Conservation (phyloP, 2,888 invertebrate species). For the Tillus elongatus region DNA sequence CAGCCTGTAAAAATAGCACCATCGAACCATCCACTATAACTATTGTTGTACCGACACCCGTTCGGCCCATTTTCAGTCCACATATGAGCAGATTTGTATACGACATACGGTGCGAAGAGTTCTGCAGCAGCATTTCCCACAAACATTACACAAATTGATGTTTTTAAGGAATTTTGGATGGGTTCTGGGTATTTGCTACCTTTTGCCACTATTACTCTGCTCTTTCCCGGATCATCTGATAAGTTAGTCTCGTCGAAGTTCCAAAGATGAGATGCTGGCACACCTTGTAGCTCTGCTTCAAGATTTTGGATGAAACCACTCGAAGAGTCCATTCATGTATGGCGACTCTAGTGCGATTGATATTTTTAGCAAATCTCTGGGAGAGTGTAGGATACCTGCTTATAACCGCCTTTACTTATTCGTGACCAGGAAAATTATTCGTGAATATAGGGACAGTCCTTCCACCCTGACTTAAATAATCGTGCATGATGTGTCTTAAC, state of each 20-base stretch:
- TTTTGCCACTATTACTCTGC: slow-evolving; percentile 22
- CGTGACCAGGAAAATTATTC: slow-evolving; percentile 13
- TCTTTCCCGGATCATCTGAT: slow-evolving; percentile 29
- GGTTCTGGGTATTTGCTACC: slow-evolving; percentile 29
- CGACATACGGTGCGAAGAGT: slow-evolving; percentile 28
- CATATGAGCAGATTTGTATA: slow-evolving; percentile 29
- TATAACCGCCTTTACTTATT: slow-evolving; percentile 13
- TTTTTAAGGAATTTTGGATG: slow-evolving; percentile 28
- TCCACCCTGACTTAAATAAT: slow-evolving; percentile 11
- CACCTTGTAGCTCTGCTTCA: slow-evolving; percentile 8
- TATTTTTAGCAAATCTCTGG: slow-evolving; percentile 13
- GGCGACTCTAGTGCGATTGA: slow-evolving; percentile 12
- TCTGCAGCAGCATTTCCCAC: slow-evolving; percentile 28
- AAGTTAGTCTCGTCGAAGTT: slow-evolving; percentile 15
- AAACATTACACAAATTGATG: slow-evolving; percentile 29
- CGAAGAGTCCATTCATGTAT: slow-evolving; percentile 15
- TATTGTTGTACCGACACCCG: slow-evolving; percentile 31
- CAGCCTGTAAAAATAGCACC: slow-evolving; percentile 24
- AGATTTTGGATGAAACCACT: slow-evolving; percentile 13
- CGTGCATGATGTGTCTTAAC: slow-evolving; percentile 10
- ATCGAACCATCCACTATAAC: slow-evolving; percentile 29
- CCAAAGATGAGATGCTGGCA: slow-evolving; percentile 10
- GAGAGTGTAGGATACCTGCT: slow-evolving; percentile 12
- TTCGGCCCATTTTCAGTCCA: slow-evolving; percentile 35
- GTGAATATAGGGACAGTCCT: slow-evolving; percentile 3